Percentiles rank a stretch among this genome's conserved stretches.
Conservation (phyloP, 2,113 vertebrate species). For the Geococcyx californianus region DNA sequence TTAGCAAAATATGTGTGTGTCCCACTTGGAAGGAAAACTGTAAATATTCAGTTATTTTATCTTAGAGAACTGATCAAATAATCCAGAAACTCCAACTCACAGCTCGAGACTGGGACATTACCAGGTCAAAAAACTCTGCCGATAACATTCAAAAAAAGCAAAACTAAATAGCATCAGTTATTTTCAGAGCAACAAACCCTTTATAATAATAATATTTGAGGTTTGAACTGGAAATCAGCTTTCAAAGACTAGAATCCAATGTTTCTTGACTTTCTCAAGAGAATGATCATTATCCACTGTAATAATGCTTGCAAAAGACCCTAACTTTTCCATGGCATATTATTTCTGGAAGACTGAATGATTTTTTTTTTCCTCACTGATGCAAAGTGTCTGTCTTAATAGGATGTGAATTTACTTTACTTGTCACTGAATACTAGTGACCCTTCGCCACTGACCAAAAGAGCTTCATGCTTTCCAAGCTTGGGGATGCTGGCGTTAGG, state of each 20-base stretch:
- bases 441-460: not conserved
- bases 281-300: not conserved
- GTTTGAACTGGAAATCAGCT: not conserved
- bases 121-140: not conserved
- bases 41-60: not conserved
- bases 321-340: not conserved
- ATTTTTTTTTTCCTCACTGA: not conserved
- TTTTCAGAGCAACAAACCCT: not conserved
- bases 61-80: not conserved
- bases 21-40: not conserved
- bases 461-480: not conserved
- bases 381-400: not conserved
- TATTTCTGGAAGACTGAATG: not conserved
- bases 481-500: not conserved
- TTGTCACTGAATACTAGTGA: not conserved
- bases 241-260: not conserved
- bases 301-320: not conserved
- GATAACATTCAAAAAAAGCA: not conserved
- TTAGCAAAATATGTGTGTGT: not conserved
- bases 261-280: not conserved
- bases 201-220: not conserved
- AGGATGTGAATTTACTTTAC: not conserved
- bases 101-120: not conserved
- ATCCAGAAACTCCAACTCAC: not conserved
- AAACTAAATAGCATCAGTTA: not conserved